Evolutionary conservation across 2,113 vertebrate genomes (phyloP), one percentile per base, ranked within the genome.

Genomic region (Cephalopholis sonnerati): DNA sequence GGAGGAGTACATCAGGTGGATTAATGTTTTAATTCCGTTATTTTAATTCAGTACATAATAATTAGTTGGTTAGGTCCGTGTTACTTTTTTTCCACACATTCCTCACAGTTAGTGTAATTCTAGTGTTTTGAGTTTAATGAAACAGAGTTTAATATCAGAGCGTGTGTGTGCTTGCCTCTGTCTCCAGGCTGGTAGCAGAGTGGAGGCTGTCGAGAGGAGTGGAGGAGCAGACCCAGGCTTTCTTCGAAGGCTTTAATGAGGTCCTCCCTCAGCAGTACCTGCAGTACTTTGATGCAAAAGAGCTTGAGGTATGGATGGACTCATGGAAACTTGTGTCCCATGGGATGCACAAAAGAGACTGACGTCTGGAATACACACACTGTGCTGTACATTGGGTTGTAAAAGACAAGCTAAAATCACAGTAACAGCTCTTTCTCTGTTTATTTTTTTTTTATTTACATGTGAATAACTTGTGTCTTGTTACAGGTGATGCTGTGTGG

Each of bases 221-320:
- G 87, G 98, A 99, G 90, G 98, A 99, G 87, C 98, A 99, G 93
- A 99, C 98, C 0, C 97, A 98, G 91, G 97, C 98, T 70, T 99
- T 99, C 93, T 98, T 99, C 81, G 98, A 99, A 88, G 98, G 98
- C 75, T 99, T 99, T 92, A 99, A 99, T 77, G 98, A 99, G 94
- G 98, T 99, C 79, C 96, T 99, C 70, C 98, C 98, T 25, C 98
- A 99, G 86, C 98, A 99, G 74, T 99, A 99, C 91, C 93, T 99
- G 87, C 98, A 99, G 66, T 99, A 99, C 90, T 99, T 99, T 90
- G 98, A 99, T 91, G 98, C 98, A 46, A 99, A 99, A 94, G 98
- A 99, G 82, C 94, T 99, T 53, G 98, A 99, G 96, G 98, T 99
- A 93, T 1, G 57, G 8, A 70, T 24, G 51, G 25, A 62, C 48